Evolutionary conservation across 2,888 invertebrate species (phyloP), one percentile per base, ranked within the genome.

Genomic region (Theretra japonica): DNA sequence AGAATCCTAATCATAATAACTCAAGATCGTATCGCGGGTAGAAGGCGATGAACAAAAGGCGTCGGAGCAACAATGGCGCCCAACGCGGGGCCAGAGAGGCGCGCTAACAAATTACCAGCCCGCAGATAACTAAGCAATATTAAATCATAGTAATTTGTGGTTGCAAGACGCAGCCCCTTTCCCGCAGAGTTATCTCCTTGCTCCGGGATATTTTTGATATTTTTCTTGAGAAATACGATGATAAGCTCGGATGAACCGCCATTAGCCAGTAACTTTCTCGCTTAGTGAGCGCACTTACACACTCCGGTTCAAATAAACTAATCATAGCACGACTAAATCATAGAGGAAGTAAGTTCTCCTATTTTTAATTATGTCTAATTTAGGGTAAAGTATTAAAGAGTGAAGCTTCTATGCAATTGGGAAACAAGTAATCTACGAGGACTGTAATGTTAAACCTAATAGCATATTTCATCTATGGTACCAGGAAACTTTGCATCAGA

Each of bases 131-230:
- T 94, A 93, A 92, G 93, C 92, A 93, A 93, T 94, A 94, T 94
- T 94, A 94, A 94, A 94, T 94, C 94, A 93, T 92, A 93, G 92
- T 92, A 94, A 94, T 94, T 94, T 94, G 93, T 92, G 92, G 91
- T 86, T 86, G 89, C 90, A 89, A 89, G 88, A 89, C 91, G 86
- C 86, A 87, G 86, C 86, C 90, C 89, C 89, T 86, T 89, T 88
- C 81, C 81, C 83, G 83, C 82, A 84, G 84, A 86, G 84, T 88
- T 88, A 92, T 92, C 90, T 89, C 83, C 82, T 79, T 79, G 15
- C 58, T 70, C n/a, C 33, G 50, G 59, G 72, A 72, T 72, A 69
- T 72, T 69, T 72, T 60, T 69, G 59, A 76, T 75, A 80, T 84
- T 86, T 86, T 86, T 84, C 80, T 79, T 74, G 68, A 74, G 78